A percentile compares a stretch with the other conserved stretches of the same genome.
Conservation (phyloP, 2,797 vertebrate genomes). For the Hydrolagus colliei region DNA sequence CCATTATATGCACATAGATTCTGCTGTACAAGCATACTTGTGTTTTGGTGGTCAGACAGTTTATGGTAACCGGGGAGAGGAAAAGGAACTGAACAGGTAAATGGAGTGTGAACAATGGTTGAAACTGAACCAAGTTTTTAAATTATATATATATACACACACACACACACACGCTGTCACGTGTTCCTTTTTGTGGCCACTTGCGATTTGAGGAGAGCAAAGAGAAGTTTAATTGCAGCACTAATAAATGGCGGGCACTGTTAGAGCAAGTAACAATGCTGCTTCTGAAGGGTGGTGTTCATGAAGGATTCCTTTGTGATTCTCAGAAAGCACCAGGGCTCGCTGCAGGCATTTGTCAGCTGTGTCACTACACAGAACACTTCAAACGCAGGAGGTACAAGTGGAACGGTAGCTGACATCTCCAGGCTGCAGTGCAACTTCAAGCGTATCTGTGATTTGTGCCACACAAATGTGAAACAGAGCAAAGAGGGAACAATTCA, state of each 20-base stretch:
- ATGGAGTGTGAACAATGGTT: no score
- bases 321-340: background rate
- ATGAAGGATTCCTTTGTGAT: slow-evolving; percentile 28
- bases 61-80: background rate
- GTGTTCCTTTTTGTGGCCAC: background rate
- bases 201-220: background rate
- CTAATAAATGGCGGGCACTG: slow-evolving; percentile 16
- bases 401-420: slow-evolving; percentile 10
- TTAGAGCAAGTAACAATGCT: background rate
- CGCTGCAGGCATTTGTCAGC: background rate
- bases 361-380: background rate
- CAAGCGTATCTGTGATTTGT: background rate
- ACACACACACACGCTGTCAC: background rate
- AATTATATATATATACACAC: no score
- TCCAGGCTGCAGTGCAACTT: background rate
- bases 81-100: background rate
- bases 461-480: background rate
- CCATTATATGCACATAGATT: no score
- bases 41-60: background rate
- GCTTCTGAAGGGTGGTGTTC: background rate
- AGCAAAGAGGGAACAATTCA: background rate
- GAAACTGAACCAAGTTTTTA: no score
- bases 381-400: background rate
- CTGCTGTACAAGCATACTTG: no score
- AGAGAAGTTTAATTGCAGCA: background rate